Evolutionary conservation across 2,797 vertebrate species (phyloP).

Genomic region (Pangasius sanitwongsei): DNA sequence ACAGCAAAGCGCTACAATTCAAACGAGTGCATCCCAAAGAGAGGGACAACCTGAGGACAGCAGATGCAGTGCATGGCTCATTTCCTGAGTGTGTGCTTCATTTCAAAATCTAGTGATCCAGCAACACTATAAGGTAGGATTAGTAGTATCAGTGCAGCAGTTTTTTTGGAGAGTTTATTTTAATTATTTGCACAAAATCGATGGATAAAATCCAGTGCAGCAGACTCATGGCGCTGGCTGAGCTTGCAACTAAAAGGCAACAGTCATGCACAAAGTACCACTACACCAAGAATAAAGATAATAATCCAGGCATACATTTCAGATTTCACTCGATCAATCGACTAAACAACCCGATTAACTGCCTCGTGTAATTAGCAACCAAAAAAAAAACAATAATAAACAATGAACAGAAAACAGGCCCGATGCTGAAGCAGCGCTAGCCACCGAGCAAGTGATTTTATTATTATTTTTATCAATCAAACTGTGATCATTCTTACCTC

Average conservation of each 20-base stretch:
- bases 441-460: neutral
- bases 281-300: neutral
- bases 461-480: too few relatives aligned
- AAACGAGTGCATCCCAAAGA: neutral
- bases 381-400: neutral
- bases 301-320: neutral
- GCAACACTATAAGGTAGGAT: neutral
- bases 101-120: neutral
- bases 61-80: neutral
- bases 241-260: neutral
- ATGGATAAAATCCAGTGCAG: neutral
- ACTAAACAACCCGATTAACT: neutral
- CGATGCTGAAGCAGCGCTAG: slow-evolving; percentile 36
- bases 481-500: slow-evolving; percentile 45
- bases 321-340: neutral
- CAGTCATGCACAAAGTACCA: neutral
- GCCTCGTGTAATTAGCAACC: too few relatives aligned
- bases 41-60: neutral
- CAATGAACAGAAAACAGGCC: slow-evolving; percentile 42
- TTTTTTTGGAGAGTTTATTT: neutral
- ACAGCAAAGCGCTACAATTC: neutral
- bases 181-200: neutral
- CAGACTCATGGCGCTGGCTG: neutral
- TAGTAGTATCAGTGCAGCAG: neutral
- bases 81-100: neutral